phyloP scores from a whole-genome alignment of 2,113 vertebrate species.

The Paracanthobrama guichenoti region DNA sequence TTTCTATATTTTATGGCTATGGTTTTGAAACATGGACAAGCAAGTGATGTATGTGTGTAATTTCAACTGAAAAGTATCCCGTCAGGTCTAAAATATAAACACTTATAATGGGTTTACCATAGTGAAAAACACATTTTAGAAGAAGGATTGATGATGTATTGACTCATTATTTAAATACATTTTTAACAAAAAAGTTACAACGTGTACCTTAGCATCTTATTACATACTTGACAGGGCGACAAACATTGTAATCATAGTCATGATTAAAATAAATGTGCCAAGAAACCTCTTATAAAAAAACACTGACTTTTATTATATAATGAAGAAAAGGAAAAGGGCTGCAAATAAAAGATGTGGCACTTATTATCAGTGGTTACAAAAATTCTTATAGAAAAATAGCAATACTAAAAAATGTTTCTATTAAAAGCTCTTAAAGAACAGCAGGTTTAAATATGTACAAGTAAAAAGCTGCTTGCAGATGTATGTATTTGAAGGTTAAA shows the following conservation, averaged over 20 bases:
- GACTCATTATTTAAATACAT: too few species aligned
- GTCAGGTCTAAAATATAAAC: too few species aligned
- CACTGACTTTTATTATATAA: slow-evolving; percentile 16
- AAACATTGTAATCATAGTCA: background rate
- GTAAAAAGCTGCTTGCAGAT: background rate
- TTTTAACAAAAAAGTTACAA: too few species aligned
- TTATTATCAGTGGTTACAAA: too few species aligned
- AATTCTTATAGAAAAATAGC: background rate
- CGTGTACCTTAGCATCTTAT: too few species aligned
- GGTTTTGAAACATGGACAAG: too few species aligned
- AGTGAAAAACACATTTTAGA: too few species aligned
- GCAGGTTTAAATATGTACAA: slow-evolving; percentile 3
- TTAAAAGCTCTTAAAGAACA: background rate
- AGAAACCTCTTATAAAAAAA: background rate
- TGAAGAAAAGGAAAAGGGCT: background rate
- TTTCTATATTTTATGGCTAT: too few species aligned
- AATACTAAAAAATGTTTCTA: background rate
- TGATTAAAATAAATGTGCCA: background rate
- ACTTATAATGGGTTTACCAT: too few species aligned
- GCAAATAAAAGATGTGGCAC: background rate
- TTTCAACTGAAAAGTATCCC: too few species aligned
- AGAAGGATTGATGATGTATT: too few species aligned
- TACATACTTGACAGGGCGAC: background rate
- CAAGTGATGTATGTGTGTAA: too few species aligned
- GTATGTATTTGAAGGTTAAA: background rate